Percentiles rank a stretch among this genome's conserved stretches.
Conservation (phyloP, 2,797 vertebrate species). For the Sardinella longiceps region DNA sequence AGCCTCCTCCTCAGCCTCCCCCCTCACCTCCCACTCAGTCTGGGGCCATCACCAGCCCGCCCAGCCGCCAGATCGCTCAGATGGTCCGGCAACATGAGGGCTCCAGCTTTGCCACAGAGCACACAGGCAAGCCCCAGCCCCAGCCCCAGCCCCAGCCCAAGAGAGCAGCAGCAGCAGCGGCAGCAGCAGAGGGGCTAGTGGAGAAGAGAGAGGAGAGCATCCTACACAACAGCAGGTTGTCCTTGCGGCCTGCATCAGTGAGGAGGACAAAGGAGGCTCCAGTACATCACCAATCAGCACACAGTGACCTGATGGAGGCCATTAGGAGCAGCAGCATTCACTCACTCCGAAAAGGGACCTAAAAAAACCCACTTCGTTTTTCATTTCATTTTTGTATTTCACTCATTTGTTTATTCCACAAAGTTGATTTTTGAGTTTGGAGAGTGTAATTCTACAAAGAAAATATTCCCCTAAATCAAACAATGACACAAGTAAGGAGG, state of each 20-base stretch:
- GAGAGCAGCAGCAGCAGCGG: too few species aligned
- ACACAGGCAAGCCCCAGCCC: not conserved
- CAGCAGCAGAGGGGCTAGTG: not conserved
- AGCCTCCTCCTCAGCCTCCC: not conserved
- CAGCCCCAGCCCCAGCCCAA: too few species aligned
- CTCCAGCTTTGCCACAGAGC: not conserved
- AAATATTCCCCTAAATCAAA: not conserved
- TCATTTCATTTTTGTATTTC: not conserved
- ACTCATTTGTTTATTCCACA: too few species aligned
- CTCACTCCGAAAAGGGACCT: not conserved
- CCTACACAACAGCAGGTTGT: not conserved
- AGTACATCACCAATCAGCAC: not conserved
- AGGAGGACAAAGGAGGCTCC: not conserved
- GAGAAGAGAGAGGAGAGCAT: not conserved
- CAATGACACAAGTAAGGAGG: not conserved
- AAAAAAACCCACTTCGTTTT: not conserved
- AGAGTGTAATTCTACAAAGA: not conserved
- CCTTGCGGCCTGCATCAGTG: not conserved
- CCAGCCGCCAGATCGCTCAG: constrained; percentile 23
- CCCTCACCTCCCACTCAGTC: not conserved
- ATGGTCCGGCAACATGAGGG: constrained; percentile 22
- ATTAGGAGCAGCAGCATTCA: not conserved
- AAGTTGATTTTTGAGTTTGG: not conserved
- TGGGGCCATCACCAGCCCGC: not conserved
- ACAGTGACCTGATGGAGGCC: not conserved